Conservation (phyloP, 2,113 vertebrate species). For the Ptilonorhynchus violaceus region DNA sequence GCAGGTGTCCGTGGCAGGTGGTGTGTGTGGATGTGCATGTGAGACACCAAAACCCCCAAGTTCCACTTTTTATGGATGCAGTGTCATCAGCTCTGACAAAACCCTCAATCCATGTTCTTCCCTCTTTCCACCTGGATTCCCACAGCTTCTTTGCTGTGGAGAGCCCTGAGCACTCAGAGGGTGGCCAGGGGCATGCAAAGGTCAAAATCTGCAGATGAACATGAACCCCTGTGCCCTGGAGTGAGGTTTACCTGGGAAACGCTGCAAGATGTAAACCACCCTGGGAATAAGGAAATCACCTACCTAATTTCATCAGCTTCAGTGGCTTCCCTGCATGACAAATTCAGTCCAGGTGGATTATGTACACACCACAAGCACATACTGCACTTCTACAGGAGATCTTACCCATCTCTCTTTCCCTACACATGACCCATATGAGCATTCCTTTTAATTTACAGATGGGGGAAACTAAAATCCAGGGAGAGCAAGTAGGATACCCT, state of each 20-base stretch:
- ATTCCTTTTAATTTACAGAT: not conserved
- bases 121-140: not conserved
- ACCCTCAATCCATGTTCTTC: not conserved
- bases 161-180: not conserved
- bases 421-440: not conserved
- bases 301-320: not conserved
- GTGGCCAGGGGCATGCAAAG: not conserved
- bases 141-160: not conserved
- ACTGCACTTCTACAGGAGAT: fast-evolving
- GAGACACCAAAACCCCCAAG: not conserved
- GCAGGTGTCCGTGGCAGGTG: not conserved
- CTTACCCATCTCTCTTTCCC: not conserved
- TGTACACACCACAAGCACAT: not conserved
- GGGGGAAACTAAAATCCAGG: not conserved
- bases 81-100: not conserved
- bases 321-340: fast-evolving
- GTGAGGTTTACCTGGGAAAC: not conserved
- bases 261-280: not conserved
- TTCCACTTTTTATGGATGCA: not conserved
- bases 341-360: not conserved
- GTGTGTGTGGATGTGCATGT: not conserved
- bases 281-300: not conserved
- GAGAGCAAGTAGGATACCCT: not conserved
- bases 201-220: not conserved
- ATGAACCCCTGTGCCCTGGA: not conserved